These are phyloP conservation scores for Vespertilio murinus DNA, from an alignment of 2,797 vertebrate genomes.

Conservation along the genomic window DNA sequence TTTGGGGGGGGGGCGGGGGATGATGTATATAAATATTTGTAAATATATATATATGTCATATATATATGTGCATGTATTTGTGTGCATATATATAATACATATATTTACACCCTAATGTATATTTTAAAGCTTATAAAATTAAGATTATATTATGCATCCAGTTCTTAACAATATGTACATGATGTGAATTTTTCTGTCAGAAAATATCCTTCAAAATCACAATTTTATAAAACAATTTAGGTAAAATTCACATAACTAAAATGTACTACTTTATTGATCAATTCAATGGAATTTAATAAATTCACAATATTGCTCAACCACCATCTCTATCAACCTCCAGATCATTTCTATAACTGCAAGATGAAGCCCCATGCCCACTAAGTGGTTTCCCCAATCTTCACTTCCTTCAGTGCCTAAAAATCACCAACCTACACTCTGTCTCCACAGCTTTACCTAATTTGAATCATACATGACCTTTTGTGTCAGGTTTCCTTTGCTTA, in stretches of 20 bases:
- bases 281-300: background rate
- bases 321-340: background rate
- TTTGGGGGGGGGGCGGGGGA: no score
- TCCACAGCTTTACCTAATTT: background rate
- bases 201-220: conserved; percentile 16
- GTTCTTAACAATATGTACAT: background rate
- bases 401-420: background rate
- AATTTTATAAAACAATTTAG: background rate
- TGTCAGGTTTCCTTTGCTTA: background rate
- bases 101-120: background rate
- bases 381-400: background rate
- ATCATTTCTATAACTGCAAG: background rate
- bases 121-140: background rate
- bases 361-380: background rate
- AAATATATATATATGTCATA: background rate
- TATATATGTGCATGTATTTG: background rate
- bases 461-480: background rate
- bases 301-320: background rate
- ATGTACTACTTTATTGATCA: background rate
- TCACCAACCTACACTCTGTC: background rate
- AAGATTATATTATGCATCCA: background rate
- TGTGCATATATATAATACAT: background rate
- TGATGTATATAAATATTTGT: background rate
- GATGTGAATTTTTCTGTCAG: background rate
- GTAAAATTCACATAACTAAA: background rate